Base-by-base conservation (phyloP, 2,888 invertebrate species). In the Synergus gifuensis region DNA sequence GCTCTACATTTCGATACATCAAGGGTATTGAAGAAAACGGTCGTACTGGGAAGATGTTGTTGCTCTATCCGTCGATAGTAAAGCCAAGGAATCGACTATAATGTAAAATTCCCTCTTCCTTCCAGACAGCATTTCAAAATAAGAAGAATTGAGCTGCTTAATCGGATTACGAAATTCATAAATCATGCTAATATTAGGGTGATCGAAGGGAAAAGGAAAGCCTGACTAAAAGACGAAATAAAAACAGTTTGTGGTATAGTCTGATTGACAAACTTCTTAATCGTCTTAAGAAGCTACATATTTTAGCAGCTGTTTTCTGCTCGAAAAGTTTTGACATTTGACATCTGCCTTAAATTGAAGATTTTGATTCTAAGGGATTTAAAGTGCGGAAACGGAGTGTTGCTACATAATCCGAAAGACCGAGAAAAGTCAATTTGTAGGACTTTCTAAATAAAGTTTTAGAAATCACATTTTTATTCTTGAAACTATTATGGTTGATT, bases 1-100 rank as follows among this genome's bases (percentile, higher is more conserved):
- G 66, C 66, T 66, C 44, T 18, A 44, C 66, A 42, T 66, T 66
- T 66, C 66, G 42, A 66, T 66, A 66, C 66, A 66, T 66, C 66
- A 66, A 66, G 11, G 8, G 11, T 44, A 42, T 66, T 66, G 66
- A 66, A 66, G 42, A 66, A 42, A 66, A 36, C 44, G 18, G 66
- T 66, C 44, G 40, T 64, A 28, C 44, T 66, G 18, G n/a, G 44
- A 66, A 16, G n/a, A 42, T 66, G 18, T 66, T 44, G 11, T 22
- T 66, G 18, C 44, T 66, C 9, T 44, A 66, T 64, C 5, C 16
- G 14, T 42, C 58, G 18, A 66, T 11, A 9, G 0, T 44, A 66
- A 40, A 66, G n/a, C 5, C 40, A 42, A 9, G 42, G 40, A 40
- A n/a, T 14, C 16, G 9, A 18, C 62, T 62, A 18, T n/a, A 67